Evolutionary conservation across 1,140 invertebrate genomes (phyloP), one percentile per base, ranked within the genome.

Genomic region (Galendromus occidentalis): DNA sequence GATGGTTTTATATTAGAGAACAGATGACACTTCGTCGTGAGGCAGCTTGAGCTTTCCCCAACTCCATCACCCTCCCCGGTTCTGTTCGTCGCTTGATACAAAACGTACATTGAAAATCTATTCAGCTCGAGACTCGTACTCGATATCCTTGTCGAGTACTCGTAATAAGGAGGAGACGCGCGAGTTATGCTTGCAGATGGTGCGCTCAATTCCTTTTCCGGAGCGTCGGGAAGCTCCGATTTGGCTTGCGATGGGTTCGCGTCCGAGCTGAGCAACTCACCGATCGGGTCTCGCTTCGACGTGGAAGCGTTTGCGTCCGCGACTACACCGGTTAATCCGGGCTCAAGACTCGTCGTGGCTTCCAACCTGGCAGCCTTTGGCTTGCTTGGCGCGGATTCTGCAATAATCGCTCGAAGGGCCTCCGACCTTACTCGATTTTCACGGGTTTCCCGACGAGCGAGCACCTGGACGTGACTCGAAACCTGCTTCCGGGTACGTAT

Each of bases 401-500:
- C 94, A 73, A 91, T 84, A 84, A 93, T 98, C 71, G 88, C 86
- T 78, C 94, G 89, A 74, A 95, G 89, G 80, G n/a, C n/a, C n/a
- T n/a, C n/a, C n/a, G n/a, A n/a, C n/a, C n/a, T n/a, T n/a, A n/a
- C n/a, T n/a, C n/a, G n/a, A n/a, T n/a, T n/a, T n/a, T 99, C 95
- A 70, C 95, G 84, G 65, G 96, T 82, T 83, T 96, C 97, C 79
- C 95, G 82, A 77, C 95, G 84, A 64, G 94, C 94, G 69, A 99
- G 82, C 68, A 99, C 95, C 79, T 99, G 95, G 78, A 99, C 98
- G 76, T 99, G 95, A 71, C 91, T 96, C 69, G 92, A 97, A 70
- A 99, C 95, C 81, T 99, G 95, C 79, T 99, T 99, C 73, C 95
- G 81, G 73, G 95, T 98, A 77, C 96, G 84, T 75, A 93, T 97